phyloP scores from a whole-genome alignment of 2,888 invertebrate genomes.

The Caenorhabditis imperialis region DNA sequence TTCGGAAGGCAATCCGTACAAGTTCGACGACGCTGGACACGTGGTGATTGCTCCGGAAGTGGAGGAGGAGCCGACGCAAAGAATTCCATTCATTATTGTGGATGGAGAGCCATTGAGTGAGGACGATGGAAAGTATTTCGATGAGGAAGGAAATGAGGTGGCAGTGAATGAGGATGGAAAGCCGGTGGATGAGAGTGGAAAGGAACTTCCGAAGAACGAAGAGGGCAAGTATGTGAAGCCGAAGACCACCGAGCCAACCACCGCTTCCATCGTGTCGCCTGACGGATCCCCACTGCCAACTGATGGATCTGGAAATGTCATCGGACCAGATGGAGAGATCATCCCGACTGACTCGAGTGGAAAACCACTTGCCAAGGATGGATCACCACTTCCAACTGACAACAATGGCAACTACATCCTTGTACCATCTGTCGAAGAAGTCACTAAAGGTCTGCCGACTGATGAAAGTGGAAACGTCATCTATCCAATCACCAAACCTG shows the following conservation, averaged over 20 bases:
- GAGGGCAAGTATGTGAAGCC: background rate
- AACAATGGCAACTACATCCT: constrained; percentile 35
- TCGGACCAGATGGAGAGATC: constrained; percentile 52
- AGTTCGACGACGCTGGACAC: constrained; percentile 47
- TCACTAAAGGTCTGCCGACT: constrained; percentile 40
- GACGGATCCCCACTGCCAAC: constrained; percentile 65
- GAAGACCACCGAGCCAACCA: constrained; percentile 24
- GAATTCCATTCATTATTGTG: constrained; percentile 52
- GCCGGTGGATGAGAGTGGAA: constrained; percentile 61
- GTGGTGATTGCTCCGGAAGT: constrained; percentile 48
- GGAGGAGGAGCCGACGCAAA: constrained; percentile 16
- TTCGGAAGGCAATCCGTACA: constrained; percentile 48
- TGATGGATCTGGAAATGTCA: constrained; percentile 43
- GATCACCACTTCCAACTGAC: constrained; percentile 57
- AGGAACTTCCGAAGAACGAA: constrained; percentile 18
- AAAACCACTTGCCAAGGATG: constrained; percentile 57
- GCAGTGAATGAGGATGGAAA: constrained; percentile 26
- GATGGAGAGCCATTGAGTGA: constrained; percentile 58
- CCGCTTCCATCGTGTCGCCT: constrained; percentile 41
- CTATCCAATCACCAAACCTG: constrained; percentile 54
- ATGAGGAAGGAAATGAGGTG: constrained; percentile 30
- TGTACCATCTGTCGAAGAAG: constrained; percentile 23
- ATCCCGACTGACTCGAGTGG: constrained; percentile 54
- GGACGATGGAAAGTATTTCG: constrained; percentile 35
- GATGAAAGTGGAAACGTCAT: constrained; percentile 51